Evolutionary conservation across 2,113 vertebrate species (phyloP).

Genomic region (Esox niger): DNA sequence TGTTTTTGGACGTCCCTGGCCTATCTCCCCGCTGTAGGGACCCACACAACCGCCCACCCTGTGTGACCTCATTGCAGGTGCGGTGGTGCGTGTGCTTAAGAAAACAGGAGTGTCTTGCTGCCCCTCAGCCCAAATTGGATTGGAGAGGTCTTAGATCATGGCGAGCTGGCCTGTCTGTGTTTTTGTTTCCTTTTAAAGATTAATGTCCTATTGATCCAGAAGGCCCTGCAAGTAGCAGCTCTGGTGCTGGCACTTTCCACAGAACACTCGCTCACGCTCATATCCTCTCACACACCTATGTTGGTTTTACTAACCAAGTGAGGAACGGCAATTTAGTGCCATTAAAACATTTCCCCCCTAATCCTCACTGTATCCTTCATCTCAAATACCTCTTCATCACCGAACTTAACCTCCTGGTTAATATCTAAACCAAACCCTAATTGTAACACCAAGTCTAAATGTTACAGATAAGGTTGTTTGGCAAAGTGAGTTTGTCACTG

Average conservation of each 20-base stretch:
- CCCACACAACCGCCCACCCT: neutral
- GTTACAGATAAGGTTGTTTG: no score
- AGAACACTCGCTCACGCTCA: neutral
- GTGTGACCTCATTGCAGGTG: neutral
- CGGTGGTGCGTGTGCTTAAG: neutral
- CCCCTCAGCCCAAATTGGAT: neutral
- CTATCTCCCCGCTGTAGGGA: neutral
- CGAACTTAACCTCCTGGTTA: no score
- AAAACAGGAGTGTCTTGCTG: neutral
- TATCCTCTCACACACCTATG: neutral
- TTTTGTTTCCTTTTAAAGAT: conserved; percentile 28
- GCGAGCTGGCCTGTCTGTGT: neutral
- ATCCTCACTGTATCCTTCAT: no score
- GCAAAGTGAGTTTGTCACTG: no score
- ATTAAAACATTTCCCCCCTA: no score
- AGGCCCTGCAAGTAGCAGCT: conserved; percentile 16
- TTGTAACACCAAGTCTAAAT: no score
- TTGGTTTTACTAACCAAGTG: no score
- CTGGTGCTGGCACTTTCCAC: neutral
- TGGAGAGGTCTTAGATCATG: neutral
- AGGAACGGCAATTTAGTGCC: no score
- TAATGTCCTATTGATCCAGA: conserved; percentile 21
- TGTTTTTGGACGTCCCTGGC: neutral
- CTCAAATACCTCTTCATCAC: no score
- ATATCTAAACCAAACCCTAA: no score